These are phyloP conservation scores for Leptinotarsa juncta DNA, from an alignment of 2,888 invertebrate species.

Conservation along the genomic window DNA sequence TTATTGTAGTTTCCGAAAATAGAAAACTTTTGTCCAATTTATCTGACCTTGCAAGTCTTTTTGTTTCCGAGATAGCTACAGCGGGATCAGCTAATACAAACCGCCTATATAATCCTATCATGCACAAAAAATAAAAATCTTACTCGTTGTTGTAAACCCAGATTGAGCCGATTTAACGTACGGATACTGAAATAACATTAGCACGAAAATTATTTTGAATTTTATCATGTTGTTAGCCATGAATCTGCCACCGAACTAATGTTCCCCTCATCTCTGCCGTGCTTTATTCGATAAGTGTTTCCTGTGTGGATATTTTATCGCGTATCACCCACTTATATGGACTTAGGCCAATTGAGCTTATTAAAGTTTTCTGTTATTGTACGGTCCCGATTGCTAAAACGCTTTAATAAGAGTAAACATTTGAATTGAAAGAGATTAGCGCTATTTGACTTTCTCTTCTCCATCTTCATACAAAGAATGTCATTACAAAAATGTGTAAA, in stretches of 20 bases:
- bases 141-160: constrained; percentile 52
- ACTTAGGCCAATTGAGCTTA: constrained; percentile 38
- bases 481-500: too few species aligned
- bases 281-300: constrained; percentile 55
- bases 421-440: not conserved
- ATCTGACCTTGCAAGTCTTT: not conserved
- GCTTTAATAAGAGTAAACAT: not conserved
- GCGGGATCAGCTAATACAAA: not conserved
- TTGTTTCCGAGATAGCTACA: too few species aligned
- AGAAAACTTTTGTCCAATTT: too few species aligned
- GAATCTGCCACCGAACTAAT: constrained; percentile 41
- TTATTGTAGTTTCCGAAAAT: too few species aligned
- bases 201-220: constrained; percentile 15
- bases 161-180: constrained; percentile 23
- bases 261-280: constrained; percentile 21
- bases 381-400: constrained; percentile 19
- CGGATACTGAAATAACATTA: constrained; percentile 30
- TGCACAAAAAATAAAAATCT: constrained; percentile 28
- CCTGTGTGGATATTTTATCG: constrained; percentile 53
- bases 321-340: constrained; percentile 44
- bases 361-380: constrained; percentile 28
- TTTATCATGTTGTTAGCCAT: constrained; percentile 26
- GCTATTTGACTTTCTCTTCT: too few species aligned
- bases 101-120: not conserved
- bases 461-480: too few species aligned